phyloP scores from a whole-genome alignment of 1,140 invertebrate genomes.

The Samia ricini region DNA sequence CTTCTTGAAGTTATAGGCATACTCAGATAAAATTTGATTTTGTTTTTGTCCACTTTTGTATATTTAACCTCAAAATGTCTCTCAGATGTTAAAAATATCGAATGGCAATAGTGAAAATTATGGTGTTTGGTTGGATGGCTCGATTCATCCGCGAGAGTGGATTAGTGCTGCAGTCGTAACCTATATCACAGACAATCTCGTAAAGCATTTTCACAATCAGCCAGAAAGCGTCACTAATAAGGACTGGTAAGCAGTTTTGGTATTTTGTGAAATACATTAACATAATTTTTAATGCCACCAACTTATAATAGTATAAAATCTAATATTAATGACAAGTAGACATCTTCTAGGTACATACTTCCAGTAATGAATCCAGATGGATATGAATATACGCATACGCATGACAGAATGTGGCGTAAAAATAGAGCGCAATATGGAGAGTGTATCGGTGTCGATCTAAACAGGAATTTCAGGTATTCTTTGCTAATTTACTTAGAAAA shows the following conservation, averaged over 20 bases:
- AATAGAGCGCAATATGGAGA: conserved; percentile 77
- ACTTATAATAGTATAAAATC: background rate
- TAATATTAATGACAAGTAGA: background rate
- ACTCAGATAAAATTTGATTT: too few species aligned
- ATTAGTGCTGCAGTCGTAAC: conserved; percentile 82
- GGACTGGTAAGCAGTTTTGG: conserved; percentile 49
- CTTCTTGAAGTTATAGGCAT: too few species aligned
- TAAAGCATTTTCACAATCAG: conserved; percentile 60
- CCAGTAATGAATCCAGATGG: conserved; percentile 87
- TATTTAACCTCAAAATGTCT: background rate
- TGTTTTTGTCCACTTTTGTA: too few species aligned
- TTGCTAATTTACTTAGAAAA: background rate
- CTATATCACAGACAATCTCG: conserved; percentile 79
- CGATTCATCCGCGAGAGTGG: conserved; percentile 85
- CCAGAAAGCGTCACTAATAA: conserved; percentile 49
- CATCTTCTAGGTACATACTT: conserved; percentile 79
- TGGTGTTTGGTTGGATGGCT: conserved; percentile 73
- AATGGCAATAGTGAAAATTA: conserved; percentile 44
- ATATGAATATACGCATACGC: conserved; percentile 82
- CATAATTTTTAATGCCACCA: background rate
- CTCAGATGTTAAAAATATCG: conserved; percentile 76
- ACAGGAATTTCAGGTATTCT: conserved; percentile 81
- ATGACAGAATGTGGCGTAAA: conserved; percentile 86
- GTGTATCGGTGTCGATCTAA: conserved; percentile 83
- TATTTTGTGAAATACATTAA: background rate